Evolutionary conservation across 2,113 vertebrate genomes (phyloP).

Genomic region (Pitta sordida): DNA sequence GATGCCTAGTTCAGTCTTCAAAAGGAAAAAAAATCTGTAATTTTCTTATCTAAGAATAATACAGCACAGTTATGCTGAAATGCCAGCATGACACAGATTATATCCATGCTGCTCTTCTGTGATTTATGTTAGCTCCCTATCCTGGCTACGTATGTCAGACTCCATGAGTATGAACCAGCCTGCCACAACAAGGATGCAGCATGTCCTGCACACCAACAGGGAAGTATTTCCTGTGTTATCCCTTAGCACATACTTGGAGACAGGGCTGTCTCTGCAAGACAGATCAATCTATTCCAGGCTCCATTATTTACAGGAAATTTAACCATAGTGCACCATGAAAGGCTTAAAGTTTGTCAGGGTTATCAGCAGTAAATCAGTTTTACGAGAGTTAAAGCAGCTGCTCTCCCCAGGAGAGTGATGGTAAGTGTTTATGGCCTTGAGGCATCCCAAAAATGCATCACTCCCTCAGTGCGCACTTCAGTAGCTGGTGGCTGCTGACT

Average conservation of each 20-base stretch:
- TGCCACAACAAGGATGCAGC: fast-evolving
- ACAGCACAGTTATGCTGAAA: neutral
- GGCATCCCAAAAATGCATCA: neutral
- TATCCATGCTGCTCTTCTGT: neutral
- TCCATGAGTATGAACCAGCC: neutral
- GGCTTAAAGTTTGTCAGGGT: neutral
- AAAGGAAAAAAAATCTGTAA: neutral
- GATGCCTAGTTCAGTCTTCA: neutral
- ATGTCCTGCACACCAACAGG: neutral
- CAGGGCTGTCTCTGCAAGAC: neutral
- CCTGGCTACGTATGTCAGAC: neutral
- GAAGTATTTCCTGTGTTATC: neutral
- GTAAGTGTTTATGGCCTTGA: neutral
- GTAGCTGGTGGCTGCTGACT: neutral
- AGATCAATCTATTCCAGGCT: neutral
- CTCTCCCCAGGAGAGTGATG: neutral
- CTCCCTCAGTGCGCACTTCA: neutral
- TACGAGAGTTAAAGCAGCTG: neutral
- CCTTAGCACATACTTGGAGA: neutral
- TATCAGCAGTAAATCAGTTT: neutral
- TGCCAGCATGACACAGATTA: neutral
- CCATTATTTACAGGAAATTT: neutral
- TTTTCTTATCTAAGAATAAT: conserved; percentile 25
- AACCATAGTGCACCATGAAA: neutral
- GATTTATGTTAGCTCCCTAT: neutral